Evolutionary conservation across 2,113 vertebrate species (phyloP).

Genomic region (Chiloscyllium plagiosum): DNA sequence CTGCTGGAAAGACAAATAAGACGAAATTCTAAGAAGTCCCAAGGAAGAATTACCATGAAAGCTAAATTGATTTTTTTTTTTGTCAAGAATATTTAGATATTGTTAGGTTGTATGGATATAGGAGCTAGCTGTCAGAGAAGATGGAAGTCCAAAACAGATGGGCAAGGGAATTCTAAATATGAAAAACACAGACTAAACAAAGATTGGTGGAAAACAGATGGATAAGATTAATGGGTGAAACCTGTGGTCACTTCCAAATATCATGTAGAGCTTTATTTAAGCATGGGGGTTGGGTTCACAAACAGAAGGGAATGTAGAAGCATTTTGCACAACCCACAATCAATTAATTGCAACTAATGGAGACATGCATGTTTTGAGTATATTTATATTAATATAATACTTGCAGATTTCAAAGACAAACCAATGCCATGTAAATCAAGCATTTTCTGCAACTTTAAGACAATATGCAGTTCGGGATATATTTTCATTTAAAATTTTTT

Average conservation of each 20-base stretch:
- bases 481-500: background rate
- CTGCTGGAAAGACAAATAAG: background rate
- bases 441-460: background rate
- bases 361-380: background rate
- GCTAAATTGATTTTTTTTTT: background rate
- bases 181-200: constrained; percentile 37
- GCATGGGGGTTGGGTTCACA: background rate
- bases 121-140: background rate
- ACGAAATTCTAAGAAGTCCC: no score
- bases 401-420: background rate
- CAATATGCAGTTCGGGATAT: no score
- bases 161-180: constrained; percentile 39
- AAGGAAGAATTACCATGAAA: background rate
- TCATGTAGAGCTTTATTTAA: constrained; percentile 19
- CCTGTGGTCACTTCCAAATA: background rate
- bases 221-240: constrained; percentile 40
- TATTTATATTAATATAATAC: background rate
- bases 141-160: constrained; percentile 43
- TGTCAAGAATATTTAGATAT: background rate
- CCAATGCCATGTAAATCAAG: background rate
- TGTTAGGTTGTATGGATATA: background rate
- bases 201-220: constrained; percentile 38
- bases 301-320: background rate
- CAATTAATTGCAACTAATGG: background rate
- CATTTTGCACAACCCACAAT: background rate